Evolutionary conservation across 2,797 vertebrate genomes (phyloP).

Genomic region (Morelia viridis): DNA sequence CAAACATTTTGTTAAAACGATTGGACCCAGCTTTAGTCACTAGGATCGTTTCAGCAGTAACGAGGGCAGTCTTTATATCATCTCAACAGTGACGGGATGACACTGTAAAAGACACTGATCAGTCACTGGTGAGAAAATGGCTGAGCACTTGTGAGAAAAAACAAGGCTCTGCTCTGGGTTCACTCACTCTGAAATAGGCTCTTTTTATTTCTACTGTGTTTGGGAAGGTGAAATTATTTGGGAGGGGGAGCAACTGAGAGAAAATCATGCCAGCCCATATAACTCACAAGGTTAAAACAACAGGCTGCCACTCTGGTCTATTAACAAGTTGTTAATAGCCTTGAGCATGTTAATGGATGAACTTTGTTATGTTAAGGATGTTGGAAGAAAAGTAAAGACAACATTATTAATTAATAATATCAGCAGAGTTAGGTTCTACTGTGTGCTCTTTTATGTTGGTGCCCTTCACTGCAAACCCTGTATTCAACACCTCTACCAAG

Average conservation of each 20-base stretch:
- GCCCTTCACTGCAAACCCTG: not conserved
- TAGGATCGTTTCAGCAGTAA: not conserved
- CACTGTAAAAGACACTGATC: not conserved
- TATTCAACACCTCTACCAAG: not conserved
- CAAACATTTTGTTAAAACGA: not conserved
- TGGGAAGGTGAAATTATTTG: not conserved
- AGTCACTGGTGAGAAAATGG: not conserved
- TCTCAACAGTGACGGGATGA: too few relatives aligned
- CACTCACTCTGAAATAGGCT: not conserved
- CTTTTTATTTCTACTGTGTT: not conserved
- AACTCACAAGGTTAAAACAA: not conserved
- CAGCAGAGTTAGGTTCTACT: not conserved
- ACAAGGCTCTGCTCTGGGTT: not conserved
- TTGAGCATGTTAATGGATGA: not conserved
- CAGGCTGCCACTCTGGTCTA: not conserved
- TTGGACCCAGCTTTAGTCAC: not conserved
- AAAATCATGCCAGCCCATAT: not conserved
- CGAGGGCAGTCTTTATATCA: too few relatives aligned
- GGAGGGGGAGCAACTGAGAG: not conserved
- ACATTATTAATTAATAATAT: not conserved
- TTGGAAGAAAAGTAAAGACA: not conserved
- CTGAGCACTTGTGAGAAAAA: not conserved
- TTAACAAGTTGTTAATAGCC: not conserved
- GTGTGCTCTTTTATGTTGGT: not conserved
- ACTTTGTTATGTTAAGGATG: not conserved